Evolutionary conservation across 1,140 invertebrate genomes (phyloP), one percentile per base, ranked within the genome.

Genomic region (Reticulitermes speratus): DNA sequence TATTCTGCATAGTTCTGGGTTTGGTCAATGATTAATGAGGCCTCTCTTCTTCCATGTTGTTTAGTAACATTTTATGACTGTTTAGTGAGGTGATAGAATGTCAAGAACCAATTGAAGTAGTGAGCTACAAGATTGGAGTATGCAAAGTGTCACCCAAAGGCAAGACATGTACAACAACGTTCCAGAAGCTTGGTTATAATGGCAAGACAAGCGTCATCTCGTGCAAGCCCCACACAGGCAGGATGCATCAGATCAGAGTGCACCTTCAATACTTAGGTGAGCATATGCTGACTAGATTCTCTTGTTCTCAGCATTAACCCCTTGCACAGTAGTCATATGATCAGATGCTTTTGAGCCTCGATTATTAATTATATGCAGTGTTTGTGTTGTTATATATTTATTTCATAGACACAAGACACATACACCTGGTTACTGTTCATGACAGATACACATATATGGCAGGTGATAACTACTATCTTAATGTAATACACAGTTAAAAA

Each of bases 241-340:
- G 99, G 87, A 99, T 99, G 95, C 99, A 99, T 91, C 99, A 99
- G 91, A 99, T 99, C 87, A 93, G 99, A 87, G 98, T 99, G n/a
- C 99, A 99, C 92, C 94, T 99, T 65, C 99, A 99, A 90, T 99
- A 97, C 91, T 93, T 99, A 88, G 98, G 96, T 96, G 91, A 90
- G 89, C 52, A 19, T 16, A 6, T 5, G 19, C 19, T 19, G 3
- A 21, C 16, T 21, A 16, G 52, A 55, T 21, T 55, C 14, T 55
- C 19, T 1, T 14, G 19, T 55, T 55, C 1, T 38, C 38, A 38
- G 38, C 38, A 38, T 38, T 38, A 38, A 38, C 38, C 38, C 38
- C 38, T 38, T 38, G 38, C 38, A 38, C 38, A 5, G 38, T 38
- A 38, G 38, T 38, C 48, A 48, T 9, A 48, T 48, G 16, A 48